These are phyloP conservation scores for Mechanitis messenoides DNA, from an alignment of 2,888 invertebrate species.

Conservation along the genomic window DNA sequence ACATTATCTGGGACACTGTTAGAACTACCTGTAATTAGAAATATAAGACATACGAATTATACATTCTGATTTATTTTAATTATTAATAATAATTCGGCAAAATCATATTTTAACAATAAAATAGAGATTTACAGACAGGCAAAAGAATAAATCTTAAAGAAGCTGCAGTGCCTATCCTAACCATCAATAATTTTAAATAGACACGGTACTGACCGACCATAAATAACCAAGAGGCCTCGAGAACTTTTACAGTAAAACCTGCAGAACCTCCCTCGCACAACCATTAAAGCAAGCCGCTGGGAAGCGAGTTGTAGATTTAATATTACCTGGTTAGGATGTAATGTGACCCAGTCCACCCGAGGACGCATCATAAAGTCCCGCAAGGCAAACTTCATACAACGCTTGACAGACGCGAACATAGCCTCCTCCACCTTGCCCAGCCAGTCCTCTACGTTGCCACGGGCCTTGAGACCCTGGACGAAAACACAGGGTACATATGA, in stretches of 20 bases:
- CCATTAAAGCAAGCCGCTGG: no score
- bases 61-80: no score
- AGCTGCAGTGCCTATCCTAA: no score
- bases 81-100: no score
- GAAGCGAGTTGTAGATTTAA: neutral
- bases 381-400: slow-evolving; percentile 84
- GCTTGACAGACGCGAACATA: slow-evolving; percentile 88
- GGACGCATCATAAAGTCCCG: slow-evolving; percentile 79
- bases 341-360: slow-evolving; percentile 84
- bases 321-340: slow-evolving; percentile 83
- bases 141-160: neutral
- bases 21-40: slow-evolving; percentile 79
- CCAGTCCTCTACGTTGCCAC: slow-evolving; percentile 96
- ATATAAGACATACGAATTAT: no score
- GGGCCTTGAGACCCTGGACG: slow-evolving; percentile 83
- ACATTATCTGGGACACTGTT: slow-evolving; percentile 92
- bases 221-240: no score
- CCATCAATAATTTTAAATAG: no score
- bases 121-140: neutral
- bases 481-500: no score
- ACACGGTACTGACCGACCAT: no score
- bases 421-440: slow-evolving; percentile 92
- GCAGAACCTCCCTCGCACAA: no score
- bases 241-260: no score
- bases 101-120: neutral